These are phyloP conservation scores for Sebastolobus alascanus DNA, from an alignment of 2,797 vertebrate genomes.

Conservation along the genomic window DNA sequence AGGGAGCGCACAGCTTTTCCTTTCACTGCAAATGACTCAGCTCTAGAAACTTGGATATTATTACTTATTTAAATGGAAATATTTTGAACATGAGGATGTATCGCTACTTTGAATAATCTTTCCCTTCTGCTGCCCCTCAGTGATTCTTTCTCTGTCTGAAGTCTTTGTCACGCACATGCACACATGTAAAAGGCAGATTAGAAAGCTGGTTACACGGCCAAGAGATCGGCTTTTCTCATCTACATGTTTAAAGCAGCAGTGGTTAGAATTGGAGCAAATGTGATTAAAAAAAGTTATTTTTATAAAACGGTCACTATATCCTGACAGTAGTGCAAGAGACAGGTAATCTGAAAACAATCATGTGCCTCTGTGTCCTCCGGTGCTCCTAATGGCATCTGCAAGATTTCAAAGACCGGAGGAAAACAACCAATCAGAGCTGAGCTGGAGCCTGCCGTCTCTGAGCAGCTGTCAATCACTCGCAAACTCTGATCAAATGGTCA, in stretches of 20 bases:
- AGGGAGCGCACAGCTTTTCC: not conserved
- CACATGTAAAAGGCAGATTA: slow-evolving; percentile 1
- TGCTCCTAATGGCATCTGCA: too few species aligned
- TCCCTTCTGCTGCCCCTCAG: not conserved
- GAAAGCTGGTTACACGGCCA: not conserved
- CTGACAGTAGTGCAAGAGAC: too few species aligned
- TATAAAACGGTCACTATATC: too few species aligned
- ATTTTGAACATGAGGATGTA: not conserved
- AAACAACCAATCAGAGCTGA: too few species aligned
- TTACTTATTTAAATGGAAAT: not conserved
- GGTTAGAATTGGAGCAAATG: too few species aligned
- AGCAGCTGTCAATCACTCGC: too few species aligned
- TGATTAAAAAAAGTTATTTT: too few species aligned
- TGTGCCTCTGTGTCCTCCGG: too few species aligned
- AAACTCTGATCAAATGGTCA: too few species aligned
- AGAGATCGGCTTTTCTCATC: not conserved
- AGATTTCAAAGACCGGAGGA: too few species aligned
- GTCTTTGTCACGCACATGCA: not conserved
- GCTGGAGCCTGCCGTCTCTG: accelerated
- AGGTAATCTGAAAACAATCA: too few species aligned
- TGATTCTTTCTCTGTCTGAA: not conserved
- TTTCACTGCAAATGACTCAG: not conserved
- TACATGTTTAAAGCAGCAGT: not conserved
- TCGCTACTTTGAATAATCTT: not conserved
- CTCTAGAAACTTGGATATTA: not conserved